phyloP scores from a whole-genome alignment of 2,888 invertebrate species.

The Aphrophora alni region DNA sequence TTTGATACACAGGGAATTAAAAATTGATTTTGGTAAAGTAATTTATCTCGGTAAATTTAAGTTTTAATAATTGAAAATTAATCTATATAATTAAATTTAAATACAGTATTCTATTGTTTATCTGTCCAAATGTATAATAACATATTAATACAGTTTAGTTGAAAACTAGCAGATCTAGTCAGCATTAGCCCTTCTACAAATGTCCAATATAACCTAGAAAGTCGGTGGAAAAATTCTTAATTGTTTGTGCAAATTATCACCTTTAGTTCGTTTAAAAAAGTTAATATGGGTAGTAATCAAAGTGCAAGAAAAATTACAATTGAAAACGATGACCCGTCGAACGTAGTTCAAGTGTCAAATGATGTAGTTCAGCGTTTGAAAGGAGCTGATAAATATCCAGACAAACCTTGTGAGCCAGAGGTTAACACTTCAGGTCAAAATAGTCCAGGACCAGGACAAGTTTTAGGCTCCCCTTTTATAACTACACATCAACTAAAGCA shows the following conservation, averaged over 20 bases:
- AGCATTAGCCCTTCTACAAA: background rate
- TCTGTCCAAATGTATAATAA: too few species aligned
- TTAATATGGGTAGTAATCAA: background rate
- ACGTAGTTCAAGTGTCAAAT: background rate
- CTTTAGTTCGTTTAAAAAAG: background rate
- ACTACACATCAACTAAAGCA: background rate
- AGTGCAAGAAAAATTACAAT: background rate
- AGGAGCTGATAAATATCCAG: background rate
- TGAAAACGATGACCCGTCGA: background rate
- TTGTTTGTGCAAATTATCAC: background rate
- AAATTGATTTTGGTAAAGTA: too few species aligned
- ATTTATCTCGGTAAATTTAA: too few species aligned
- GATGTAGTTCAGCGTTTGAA: background rate
- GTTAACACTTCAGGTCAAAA: background rate
- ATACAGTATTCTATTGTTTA: too few species aligned
- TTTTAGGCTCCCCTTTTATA: background rate
- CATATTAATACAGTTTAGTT: too few species aligned
- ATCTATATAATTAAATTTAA: too few species aligned
- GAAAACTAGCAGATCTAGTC: background rate
- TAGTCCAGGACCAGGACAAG: background rate
- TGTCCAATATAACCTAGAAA: slow-evolving; percentile 6
- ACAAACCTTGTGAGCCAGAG: background rate
- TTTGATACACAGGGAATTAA: too few species aligned
- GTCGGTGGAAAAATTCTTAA: background rate
- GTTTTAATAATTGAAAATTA: too few species aligned